These are phyloP conservation scores for Tineola bisselliella DNA, from an alignment of 2,888 invertebrate genomes.

Conservation along the genomic window DNA sequence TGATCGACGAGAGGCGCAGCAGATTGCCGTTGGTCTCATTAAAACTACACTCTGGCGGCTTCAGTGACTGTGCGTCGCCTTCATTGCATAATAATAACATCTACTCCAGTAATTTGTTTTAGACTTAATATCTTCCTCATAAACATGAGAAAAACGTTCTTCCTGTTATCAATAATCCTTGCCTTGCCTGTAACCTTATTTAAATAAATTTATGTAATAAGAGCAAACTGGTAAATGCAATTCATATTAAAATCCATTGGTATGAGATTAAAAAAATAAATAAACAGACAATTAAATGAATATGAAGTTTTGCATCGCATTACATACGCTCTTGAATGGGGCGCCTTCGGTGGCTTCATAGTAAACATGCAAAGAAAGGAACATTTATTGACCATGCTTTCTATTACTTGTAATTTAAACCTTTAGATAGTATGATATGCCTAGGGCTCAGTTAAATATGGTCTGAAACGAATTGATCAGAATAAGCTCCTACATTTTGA, in stretches of 20 bases:
- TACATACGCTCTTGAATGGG: constrained; percentile 18
- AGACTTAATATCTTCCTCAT: constrained; percentile 23
- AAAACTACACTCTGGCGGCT: constrained; percentile 24
- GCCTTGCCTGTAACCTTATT: not conserved
- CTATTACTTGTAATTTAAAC: constrained; percentile 40
- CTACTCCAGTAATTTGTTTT: constrained; percentile 30
- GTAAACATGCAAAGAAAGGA: constrained; percentile 30
- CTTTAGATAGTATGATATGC: constrained; percentile 30
- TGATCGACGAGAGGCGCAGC: constrained; percentile 21
- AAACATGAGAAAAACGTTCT: constrained; percentile 15
- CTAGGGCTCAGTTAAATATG: constrained; percentile 30
- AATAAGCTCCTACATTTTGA: not conserved
- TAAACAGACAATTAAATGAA: not conserved
- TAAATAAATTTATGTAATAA: not conserved
- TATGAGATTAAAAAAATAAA: not conserved
- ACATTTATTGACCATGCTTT: constrained; percentile 43
- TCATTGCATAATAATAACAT: constrained; percentile 39
- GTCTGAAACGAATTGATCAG: constrained; percentile 24
- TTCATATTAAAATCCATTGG: not conserved
- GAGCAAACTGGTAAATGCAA: not conserved
- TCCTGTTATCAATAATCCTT: not conserved
- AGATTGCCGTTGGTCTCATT: constrained; percentile 36
- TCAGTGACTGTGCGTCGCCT: constrained; percentile 26
- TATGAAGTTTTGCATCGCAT: not conserved
- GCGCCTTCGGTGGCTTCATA: constrained; percentile 36